Conservation (phyloP, 2,113 vertebrate genomes). For the Mastomys coucha region DNA sequence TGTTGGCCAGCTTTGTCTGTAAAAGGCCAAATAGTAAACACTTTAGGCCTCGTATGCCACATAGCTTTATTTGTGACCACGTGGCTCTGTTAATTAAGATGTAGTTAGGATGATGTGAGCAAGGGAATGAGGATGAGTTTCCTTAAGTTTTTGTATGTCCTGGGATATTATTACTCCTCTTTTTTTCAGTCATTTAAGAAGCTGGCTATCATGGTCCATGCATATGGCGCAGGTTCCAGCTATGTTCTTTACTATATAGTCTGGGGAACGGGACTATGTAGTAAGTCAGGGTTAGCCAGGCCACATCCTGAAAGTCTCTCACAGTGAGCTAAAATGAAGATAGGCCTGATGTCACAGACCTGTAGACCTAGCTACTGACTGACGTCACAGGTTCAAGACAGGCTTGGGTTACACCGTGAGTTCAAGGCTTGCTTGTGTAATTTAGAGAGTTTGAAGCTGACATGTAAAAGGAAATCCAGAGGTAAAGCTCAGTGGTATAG, state of each 20-base stretch:
- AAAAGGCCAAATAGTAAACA: background rate
- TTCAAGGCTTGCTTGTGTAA: background rate
- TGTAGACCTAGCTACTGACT: background rate
- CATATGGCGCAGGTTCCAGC: background rate
- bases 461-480: background rate
- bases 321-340: background rate
- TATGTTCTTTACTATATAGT: background rate
- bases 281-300: background rate
- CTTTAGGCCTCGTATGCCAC: background rate
- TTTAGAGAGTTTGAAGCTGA: background rate
- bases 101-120: background rate
- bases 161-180: background rate
- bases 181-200: constrained; percentile 35
- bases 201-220: background rate
- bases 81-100: background rate
- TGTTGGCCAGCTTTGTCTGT: background rate
- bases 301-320: background rate
- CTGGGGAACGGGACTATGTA: background rate
- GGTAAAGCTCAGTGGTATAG: background rate
- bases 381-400: background rate
- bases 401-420: background rate
- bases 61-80: background rate
- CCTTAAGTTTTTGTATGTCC: background rate
- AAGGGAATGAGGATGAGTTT: constrained; percentile 1
- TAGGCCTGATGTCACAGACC: background rate